These are phyloP conservation scores for Proisotoma minuta DNA, from an alignment of 2,888 invertebrate species.

Conservation along the genomic window DNA sequence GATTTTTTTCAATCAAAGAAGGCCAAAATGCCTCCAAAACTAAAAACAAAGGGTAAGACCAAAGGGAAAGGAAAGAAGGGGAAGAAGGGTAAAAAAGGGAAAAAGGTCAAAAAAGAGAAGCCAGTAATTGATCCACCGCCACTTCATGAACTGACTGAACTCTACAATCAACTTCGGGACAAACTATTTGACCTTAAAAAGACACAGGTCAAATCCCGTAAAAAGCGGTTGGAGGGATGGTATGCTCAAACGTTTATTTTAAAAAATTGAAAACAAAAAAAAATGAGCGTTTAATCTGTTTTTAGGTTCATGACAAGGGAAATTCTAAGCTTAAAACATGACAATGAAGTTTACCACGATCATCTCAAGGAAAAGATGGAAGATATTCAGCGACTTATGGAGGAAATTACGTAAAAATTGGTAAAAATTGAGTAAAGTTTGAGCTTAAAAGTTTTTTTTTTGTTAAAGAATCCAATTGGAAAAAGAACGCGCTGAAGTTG, in stretches of 20 bases:
- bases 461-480: slow-evolving; percentile 30
- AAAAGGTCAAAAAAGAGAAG: slow-evolving; percentile 23
- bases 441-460: background rate
- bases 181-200: slow-evolving; percentile 27
- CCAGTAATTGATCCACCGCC: slow-evolving; percentile 30
- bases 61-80: slow-evolving; percentile 20
- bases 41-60: slow-evolving; percentile 18
- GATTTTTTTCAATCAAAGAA: background rate
- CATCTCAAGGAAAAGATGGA: slow-evolving; percentile 40
- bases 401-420: slow-evolving; percentile 34
- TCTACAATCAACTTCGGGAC: slow-evolving; percentile 41
- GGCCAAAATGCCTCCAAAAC: slow-evolving; percentile 5
- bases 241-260: too few relatives aligned
- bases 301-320: slow-evolving; percentile 41
- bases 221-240: slow-evolving; percentile 45
- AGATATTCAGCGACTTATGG: slow-evolving; percentile 31
- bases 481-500: slow-evolving; percentile 32
- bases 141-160: slow-evolving; percentile 37
- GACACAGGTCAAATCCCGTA: slow-evolving; percentile 30
- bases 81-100: slow-evolving; percentile 7
- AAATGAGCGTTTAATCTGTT: too few relatives aligned
- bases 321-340: slow-evolving; percentile 36
- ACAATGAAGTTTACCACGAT: slow-evolving; percentile 41
- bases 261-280: too few relatives aligned
- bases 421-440: background rate